phyloP scores from a whole-genome alignment of 2,797 vertebrate genomes.

The Syngnathus acus region DNA sequence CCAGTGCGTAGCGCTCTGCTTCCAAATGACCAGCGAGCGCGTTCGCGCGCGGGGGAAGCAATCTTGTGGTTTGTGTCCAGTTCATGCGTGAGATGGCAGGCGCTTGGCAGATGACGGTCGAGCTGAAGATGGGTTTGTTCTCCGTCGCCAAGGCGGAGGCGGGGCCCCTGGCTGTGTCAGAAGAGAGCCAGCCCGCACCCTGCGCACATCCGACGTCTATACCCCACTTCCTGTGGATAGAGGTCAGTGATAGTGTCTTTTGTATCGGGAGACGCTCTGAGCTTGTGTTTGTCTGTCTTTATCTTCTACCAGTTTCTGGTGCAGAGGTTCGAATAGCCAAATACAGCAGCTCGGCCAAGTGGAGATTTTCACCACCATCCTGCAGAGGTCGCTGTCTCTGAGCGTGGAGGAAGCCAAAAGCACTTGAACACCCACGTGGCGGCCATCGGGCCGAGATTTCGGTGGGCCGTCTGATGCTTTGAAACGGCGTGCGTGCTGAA shows the following conservation, averaged over 20 bases:
- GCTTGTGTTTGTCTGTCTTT: not conserved
- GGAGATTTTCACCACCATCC: conserved; percentile 89
- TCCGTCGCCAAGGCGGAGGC: conserved; percentile 82
- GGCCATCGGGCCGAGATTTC: conserved; percentile 88
- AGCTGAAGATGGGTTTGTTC: conserved; percentile 89
- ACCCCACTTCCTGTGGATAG: conserved; percentile 96
- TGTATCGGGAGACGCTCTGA: no score
- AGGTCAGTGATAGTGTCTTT: conserved; percentile 71
- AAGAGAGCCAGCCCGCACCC: conserved; percentile 87
- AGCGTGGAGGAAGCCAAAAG: conserved; percentile 84
- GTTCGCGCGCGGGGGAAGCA: not conserved
- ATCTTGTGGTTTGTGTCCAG: conserved; percentile 45
- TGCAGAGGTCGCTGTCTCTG: conserved; percentile 88
- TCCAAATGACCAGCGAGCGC: not conserved
- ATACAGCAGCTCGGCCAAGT: conserved; percentile 95
- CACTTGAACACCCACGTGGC: conserved; percentile 86
- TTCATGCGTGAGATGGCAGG: conserved; percentile 98
- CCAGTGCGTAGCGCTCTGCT: conserved; percentile 68
- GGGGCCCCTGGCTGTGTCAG: conserved; percentile 90
- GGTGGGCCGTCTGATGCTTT: conserved; percentile 19
- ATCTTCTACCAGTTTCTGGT: conserved; percentile 79
- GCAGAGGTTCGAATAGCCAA: conserved; percentile 97
- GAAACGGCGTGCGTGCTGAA: not conserved
- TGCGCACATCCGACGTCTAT: conserved; percentile 86
- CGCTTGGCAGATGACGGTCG: conserved; percentile 96